These are phyloP conservation scores for Drosophila macrospina DNA, from an alignment of 2,888 invertebrate genomes.

Conservation along the genomic window DNA sequence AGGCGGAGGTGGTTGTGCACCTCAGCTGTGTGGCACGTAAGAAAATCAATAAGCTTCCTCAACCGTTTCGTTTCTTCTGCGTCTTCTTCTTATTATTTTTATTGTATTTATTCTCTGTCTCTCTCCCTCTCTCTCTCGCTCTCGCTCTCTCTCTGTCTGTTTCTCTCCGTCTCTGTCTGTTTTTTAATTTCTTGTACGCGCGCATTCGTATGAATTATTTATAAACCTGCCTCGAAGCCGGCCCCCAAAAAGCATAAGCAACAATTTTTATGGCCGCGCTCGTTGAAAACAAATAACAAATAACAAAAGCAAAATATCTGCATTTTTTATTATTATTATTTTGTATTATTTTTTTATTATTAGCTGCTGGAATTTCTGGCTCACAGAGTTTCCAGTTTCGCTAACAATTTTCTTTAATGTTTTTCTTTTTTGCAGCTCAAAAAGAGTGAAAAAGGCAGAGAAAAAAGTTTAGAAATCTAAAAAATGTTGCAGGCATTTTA, in stretches of 20 bases:
- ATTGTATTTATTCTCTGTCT: slow-evolving; percentile 21
- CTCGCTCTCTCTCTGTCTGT: slow-evolving; percentile 20
- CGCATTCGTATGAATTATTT: slow-evolving; percentile 74
- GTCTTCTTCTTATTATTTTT: slow-evolving; percentile 10
- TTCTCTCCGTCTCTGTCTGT: slow-evolving; percentile 17
- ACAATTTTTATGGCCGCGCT: slow-evolving; percentile 70
- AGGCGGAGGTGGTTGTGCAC: slow-evolving; percentile 22
- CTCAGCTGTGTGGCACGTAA: slow-evolving; percentile 49
- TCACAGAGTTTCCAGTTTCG: slow-evolving; percentile 54
- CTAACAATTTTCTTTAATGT: slow-evolving; percentile 55
- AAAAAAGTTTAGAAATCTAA: slow-evolving; percentile 43
- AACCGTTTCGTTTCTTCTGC: slow-evolving; percentile 36
- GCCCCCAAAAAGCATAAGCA: slow-evolving; percentile 62
- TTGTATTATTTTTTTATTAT: slow-evolving; percentile 67
- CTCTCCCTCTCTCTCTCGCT: slow-evolving; percentile 7
- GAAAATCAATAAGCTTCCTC: slow-evolving; percentile 76
- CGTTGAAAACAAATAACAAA: slow-evolving; percentile 35
- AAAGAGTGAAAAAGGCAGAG: slow-evolving; percentile 13
- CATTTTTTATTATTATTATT: slow-evolving; percentile 51
- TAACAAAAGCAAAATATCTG: slow-evolving; percentile 49
- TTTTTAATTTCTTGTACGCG: slow-evolving; percentile 71
- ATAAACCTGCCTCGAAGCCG: slow-evolving; percentile 62
- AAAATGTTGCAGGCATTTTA: slow-evolving; percentile 65
- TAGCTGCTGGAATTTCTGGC: slow-evolving; percentile 70
- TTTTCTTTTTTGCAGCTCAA: slow-evolving; percentile 33